phyloP scores from a whole-genome alignment of 2,113 vertebrate genomes.

The Phasianus colchicus region DNA sequence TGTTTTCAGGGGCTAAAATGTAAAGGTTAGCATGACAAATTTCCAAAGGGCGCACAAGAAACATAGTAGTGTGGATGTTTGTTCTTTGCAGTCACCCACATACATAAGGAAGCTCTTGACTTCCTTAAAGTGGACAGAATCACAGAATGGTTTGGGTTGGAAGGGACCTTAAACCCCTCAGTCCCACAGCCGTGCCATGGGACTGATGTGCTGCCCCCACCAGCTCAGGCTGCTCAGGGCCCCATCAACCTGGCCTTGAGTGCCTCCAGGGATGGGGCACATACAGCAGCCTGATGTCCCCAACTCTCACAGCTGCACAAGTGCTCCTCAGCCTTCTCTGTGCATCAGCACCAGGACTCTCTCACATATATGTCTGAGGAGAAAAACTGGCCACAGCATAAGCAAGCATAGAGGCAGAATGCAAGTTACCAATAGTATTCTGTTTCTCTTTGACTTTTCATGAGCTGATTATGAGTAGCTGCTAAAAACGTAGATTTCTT shows the following conservation, averaged over 20 bases:
- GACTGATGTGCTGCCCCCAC: no score
- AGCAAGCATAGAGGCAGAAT: not conserved
- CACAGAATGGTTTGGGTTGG: not conserved
- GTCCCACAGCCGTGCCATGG: no score
- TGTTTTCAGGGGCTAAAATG: not conserved
- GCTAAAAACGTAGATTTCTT: not conserved
- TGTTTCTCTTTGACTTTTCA: not conserved
- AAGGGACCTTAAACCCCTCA: no score
- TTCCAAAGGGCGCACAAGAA: not conserved
- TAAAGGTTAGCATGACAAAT: not conserved
- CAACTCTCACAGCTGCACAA: not conserved
- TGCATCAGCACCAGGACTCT: rapidly evolving
- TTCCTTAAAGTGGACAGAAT: not conserved
- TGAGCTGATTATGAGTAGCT: rapidly evolving
- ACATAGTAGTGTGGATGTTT: rapidly evolving
- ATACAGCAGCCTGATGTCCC: no score
- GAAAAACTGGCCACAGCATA: not conserved
- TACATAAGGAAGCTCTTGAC: not conserved
- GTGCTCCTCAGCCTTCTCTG: not conserved
- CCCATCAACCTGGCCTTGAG: not conserved
- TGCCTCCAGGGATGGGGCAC: not conserved
- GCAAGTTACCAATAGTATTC: not conserved
- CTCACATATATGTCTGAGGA: not conserved
- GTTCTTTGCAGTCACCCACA: not conserved
- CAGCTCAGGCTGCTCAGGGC: no score